These are phyloP conservation scores for Sinella curviseta DNA, from an alignment of 1,140 invertebrate species.

Conservation along the genomic window DNA sequence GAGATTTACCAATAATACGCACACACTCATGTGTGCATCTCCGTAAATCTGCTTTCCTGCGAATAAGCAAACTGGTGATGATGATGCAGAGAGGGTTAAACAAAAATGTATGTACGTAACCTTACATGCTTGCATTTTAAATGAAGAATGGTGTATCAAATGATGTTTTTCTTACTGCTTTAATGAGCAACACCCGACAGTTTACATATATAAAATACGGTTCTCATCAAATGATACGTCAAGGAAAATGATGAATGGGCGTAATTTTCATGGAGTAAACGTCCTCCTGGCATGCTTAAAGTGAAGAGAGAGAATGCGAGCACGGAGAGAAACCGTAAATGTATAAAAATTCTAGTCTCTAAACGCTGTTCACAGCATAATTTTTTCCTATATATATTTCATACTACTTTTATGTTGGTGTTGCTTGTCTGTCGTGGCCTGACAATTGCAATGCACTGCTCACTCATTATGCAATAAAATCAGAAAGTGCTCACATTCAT, in stretches of 20 bases:
- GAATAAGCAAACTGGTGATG: too few relatives aligned
- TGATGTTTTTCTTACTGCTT: neutral
- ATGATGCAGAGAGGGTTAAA: too few relatives aligned
- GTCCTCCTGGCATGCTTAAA: neutral
- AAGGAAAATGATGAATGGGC: slow-evolving; percentile 26
- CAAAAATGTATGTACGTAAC: too few relatives aligned
- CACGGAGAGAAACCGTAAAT: neutral
- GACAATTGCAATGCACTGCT: neutral
- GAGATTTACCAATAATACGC: too few relatives aligned
- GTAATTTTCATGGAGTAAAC: slow-evolving; percentile 22
- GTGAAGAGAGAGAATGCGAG: neutral
- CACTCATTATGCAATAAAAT: neutral
- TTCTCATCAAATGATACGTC: slow-evolving; percentile 23
- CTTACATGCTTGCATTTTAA: too few relatives aligned
- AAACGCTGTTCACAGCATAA: too few relatives aligned
- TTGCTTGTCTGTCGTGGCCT: too few relatives aligned
- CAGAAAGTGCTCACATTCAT: neutral
- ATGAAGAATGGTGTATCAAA: neutral
- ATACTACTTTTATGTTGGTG: neutral
- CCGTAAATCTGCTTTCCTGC: too few relatives aligned
- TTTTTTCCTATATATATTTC: neutral
- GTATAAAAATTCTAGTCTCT: neutral
- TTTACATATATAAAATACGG: neutral
- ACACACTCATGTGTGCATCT: too few relatives aligned
- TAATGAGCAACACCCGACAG: neutral